phyloP scores from a whole-genome alignment of 2,113 vertebrate species.

The Ammodytes marinus region DNA sequence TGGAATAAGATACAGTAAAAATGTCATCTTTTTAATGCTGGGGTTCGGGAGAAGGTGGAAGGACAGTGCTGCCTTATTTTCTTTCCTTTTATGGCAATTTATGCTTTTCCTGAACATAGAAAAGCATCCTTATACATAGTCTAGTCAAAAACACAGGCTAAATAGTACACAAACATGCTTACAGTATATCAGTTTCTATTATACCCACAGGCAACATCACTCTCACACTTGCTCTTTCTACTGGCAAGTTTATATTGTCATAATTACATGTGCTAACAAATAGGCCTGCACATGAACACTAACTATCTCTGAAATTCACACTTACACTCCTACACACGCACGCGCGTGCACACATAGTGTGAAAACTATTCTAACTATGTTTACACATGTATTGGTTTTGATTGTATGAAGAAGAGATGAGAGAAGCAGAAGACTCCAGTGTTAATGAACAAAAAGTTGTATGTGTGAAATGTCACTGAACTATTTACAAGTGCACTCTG shows the following conservation, averaged over 20 bases:
- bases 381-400: conserved; percentile 5
- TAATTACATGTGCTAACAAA: conserved; percentile 25
- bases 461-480: conserved; percentile 42
- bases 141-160: background rate
- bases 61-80: background rate
- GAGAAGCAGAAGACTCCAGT: background rate
- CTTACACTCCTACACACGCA: background rate
- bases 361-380: conserved; percentile 25
- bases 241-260: conserved; percentile 6
- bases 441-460: conserved; percentile 52
- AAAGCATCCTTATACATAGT: background rate
- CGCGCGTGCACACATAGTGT: too few relatives aligned
- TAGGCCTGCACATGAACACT: conserved; percentile 9
- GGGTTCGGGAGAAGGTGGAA: background rate
- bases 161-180: background rate
- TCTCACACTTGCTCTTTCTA: background rate
- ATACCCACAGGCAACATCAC: background rate
- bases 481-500: conserved; percentile 11
- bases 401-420: background rate
- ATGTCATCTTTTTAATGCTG: conserved; percentile 46
- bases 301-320: conserved; percentile 51
- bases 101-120: background rate
- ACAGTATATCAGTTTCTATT: background rate
- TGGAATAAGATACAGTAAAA: conserved; percentile 63
- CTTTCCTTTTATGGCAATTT: background rate